Conservation (phyloP, 1,140 invertebrate genomes). For the Zophobas atratus region DNA sequence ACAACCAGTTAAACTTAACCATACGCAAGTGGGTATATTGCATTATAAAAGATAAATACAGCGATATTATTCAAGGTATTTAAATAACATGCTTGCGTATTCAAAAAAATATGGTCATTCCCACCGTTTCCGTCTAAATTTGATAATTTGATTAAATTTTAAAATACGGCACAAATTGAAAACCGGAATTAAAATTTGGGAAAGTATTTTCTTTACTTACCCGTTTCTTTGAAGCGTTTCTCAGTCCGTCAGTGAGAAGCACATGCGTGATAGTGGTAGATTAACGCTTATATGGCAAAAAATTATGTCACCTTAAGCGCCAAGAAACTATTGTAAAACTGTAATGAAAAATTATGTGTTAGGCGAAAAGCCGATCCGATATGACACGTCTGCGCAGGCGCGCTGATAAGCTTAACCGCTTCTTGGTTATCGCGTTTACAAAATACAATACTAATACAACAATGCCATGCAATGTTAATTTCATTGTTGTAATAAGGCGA, state of each 20-base stretch:
- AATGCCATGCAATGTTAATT: slow-evolving; percentile 42
- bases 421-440: slow-evolving; percentile 42
- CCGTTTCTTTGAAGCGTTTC: neutral
- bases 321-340: slow-evolving; percentile 39
- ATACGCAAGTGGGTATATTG: slow-evolving; percentile 24
- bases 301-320: slow-evolving; percentile 13
- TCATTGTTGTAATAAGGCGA: slow-evolving; percentile 42
- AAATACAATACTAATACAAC: slow-evolving; percentile 43
- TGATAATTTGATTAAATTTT: slow-evolving; percentile 2
- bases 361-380: slow-evolving; percentile 32
- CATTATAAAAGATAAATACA: slow-evolving; percentile 34
- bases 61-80: slow-evolving; percentile 40
- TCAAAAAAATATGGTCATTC: slow-evolving; percentile 26
- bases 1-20: slow-evolving; percentile 18
- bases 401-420: slow-evolving; percentile 40
- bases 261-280: slow-evolving; percentile 2
- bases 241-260: neutral
- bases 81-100: slow-evolving; percentile 40
- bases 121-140: neutral
- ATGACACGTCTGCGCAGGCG: slow-evolving; percentile 14
- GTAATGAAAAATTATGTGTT: slow-evolving; percentile 35
- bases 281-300: slow-evolving; percentile 23
- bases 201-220: slow-evolving; percentile 16
- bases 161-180: slow-evolving; percentile 17
- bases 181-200: neutral